Evolutionary conservation across 2,113 vertebrate species (phyloP), one percentile per base, ranked within the genome.

Genomic region (Ageneiosus marmoratus): DNA sequence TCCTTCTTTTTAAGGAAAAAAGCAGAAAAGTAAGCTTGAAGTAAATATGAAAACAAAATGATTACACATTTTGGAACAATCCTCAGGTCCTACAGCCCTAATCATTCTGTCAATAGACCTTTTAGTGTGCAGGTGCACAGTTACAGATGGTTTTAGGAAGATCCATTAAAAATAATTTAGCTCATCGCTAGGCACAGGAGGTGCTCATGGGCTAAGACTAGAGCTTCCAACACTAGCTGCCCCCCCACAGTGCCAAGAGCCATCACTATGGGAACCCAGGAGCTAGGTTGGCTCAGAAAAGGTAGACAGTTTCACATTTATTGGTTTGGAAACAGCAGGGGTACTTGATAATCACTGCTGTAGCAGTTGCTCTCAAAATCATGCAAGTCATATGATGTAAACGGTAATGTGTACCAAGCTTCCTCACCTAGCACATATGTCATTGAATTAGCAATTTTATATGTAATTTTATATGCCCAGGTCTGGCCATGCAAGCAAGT

Each of bases 151-250:
- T 93, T 94, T 94, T 93, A 94, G 94, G 92, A 94, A 93, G 92
- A 94, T 92, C 94, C 92, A 94, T 94, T 94, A 94, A 93, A 94
- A 94, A 94, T 95, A 91, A 95, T 94, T 94, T 92, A 79, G 89
- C 91, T 92, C 91, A 91, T 94, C 89, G 84, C 87, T 90, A 87
- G 88, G 88, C 91, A 90, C 92, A 92, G 91, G 91, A 92, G 92
- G 91, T 92, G 92, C 91, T 91, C 90, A 83, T 85, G 84, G 80
- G 87, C 88, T 79, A 88, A 86, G 20, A 77, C 37, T 75, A 88
- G 89, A 81, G 83, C 92, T 89, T 77, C 83, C 72, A 87, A 83
- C 29, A 79, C 65, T 85, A 69, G 76, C 79, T 48, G 27, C 1
- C 82, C 76, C 81, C 82, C 85, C 82, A 56, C 83, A 85, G 88